A percentile compares a stretch with the other conserved stretches of the same genome.
Evolutionary conservation across 64 coral and sea anemone genomes (phyloP).

Genomic region (Dendronephthya gigantea): DNA sequence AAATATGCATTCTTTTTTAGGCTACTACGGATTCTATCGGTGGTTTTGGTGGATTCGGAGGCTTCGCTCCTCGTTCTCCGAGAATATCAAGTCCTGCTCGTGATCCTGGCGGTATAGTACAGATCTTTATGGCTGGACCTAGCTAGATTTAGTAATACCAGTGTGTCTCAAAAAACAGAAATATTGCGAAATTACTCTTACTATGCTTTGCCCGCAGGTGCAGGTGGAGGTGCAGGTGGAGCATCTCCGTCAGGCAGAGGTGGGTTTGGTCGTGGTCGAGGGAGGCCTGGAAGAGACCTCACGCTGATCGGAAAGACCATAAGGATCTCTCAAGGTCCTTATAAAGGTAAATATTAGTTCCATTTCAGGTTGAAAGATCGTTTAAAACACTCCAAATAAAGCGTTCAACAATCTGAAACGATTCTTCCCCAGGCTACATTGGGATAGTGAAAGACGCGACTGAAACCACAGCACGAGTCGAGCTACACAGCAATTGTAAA

Average conservation of each 20-base stretch:
- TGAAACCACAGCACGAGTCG: constrained; percentile 88
- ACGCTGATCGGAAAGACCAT: constrained; percentile 86
- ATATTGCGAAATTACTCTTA: too few species aligned
- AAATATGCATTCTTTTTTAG: constrained; percentile 14
- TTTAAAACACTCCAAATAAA: background rate
- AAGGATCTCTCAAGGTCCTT: constrained; percentile 82
- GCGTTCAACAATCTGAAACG: background rate
- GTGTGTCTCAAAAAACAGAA: too few species aligned
- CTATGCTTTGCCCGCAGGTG: background rate
- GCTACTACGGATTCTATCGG: constrained; percentile 40
- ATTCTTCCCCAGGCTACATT: constrained; percentile 69
- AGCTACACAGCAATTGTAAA: constrained; percentile 94
- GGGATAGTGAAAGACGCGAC: constrained; percentile 99
- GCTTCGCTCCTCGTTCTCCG: constrained; percentile 78
- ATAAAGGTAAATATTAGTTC: constrained; percentile 60
- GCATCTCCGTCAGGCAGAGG: constrained; percentile 44
- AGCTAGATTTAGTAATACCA: background rate
- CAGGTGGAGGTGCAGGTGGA: constrained; percentile 6
- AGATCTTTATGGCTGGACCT: too few species aligned
- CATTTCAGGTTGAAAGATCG: too few species aligned
- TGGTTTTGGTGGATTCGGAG: constrained; percentile 74
- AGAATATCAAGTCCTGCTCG: constrained; percentile 88
- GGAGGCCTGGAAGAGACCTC: constrained; percentile 60
- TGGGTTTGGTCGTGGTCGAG: constrained; percentile 62
- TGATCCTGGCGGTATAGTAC: constrained; percentile 50